Evolutionary conservation across 2,888 invertebrate species (phyloP).

Genomic region (Fragum sueziense): DNA sequence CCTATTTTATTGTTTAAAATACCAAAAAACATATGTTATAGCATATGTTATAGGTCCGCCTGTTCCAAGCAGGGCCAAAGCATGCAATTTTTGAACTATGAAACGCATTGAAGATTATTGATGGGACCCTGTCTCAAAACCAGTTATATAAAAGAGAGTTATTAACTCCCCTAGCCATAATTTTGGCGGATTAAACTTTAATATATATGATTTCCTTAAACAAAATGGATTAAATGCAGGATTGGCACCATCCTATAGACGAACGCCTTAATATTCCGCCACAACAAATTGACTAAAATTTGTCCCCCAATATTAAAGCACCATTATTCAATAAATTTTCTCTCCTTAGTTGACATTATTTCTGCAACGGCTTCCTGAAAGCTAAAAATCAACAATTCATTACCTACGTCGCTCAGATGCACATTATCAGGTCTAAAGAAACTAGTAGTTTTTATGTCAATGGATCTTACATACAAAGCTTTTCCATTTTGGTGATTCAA

Average conservation of each 20-base stretch:
- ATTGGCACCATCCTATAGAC: not conserved
- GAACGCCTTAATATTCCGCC: not conserved
- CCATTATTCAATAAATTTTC: not conserved
- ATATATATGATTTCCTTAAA: not conserved
- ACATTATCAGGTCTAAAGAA: slow-evolving; percentile 11
- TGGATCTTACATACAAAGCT: slow-evolving; percentile 7
- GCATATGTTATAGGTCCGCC: not conserved
- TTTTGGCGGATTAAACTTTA: too few species aligned
- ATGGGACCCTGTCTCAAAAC: not conserved
- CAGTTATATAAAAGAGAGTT: not conserved
- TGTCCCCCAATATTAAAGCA: not conserved
- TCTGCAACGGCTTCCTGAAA: not conserved
- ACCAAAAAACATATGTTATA: too few species aligned
- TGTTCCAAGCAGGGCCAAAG: not conserved
- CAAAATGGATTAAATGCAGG: not conserved
- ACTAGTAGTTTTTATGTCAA: slow-evolving; percentile 10
- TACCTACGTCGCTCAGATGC: slow-evolving; percentile 22
- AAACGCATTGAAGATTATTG: not conserved
- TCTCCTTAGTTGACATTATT: not conserved
- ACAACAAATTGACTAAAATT: not conserved
- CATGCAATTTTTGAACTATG: not conserved
- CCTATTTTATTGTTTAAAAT: not conserved
- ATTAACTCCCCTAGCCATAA: not conserved
- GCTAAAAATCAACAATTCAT: slow-evolving; percentile 1
- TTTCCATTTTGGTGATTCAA: not conserved